phyloP scores from a whole-genome alignment of 2,797 vertebrate genomes.

The Bothrops alternatus region DNA sequence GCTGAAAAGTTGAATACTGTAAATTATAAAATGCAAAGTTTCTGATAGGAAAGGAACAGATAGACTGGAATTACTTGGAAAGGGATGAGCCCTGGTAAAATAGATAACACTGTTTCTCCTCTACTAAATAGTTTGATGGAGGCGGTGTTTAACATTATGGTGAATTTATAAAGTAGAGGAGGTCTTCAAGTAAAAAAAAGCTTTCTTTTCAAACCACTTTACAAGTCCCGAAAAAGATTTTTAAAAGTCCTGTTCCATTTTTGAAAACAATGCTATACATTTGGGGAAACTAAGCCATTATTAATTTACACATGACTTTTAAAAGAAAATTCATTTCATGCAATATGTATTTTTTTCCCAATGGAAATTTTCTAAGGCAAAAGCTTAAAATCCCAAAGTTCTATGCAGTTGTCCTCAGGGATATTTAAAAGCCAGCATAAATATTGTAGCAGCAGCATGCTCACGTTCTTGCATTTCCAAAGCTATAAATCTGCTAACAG shows the following conservation, averaged over 20 bases:
- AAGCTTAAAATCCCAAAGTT: conserved; percentile 64
- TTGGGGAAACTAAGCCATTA: conserved; percentile 57
- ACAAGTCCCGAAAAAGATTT: neutral
- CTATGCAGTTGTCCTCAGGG: conserved; percentile 65
- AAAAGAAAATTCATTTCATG: conserved; percentile 56
- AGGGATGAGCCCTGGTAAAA: neutral
- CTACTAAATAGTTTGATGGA: neutral
- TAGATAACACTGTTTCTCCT: neutral
- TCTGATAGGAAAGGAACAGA: neutral
- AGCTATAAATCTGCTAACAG: conserved; percentile 62
- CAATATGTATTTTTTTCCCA: conserved; percentile 66
- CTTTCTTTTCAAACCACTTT: conserved; percentile 46
- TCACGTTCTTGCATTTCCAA: conserved; percentile 66
- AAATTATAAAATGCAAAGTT: neutral
- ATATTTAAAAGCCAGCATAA: conserved; percentile 72
- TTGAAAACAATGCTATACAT: conserved; percentile 39
- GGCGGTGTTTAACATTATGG: neutral
- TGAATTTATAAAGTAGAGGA: neutral
- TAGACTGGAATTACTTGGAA: neutral
- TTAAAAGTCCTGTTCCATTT: conserved; percentile 46
- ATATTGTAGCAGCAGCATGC: conserved; percentile 67
- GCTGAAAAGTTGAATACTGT: too few relatives aligned
- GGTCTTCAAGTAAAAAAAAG: conserved; percentile 51
- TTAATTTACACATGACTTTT: conserved; percentile 64
- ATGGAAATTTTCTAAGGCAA: conserved; percentile 65